phyloP scores from a whole-genome alignment of 53 echinoderm and acorn worm species.

The Luidia sarsii region DNA sequence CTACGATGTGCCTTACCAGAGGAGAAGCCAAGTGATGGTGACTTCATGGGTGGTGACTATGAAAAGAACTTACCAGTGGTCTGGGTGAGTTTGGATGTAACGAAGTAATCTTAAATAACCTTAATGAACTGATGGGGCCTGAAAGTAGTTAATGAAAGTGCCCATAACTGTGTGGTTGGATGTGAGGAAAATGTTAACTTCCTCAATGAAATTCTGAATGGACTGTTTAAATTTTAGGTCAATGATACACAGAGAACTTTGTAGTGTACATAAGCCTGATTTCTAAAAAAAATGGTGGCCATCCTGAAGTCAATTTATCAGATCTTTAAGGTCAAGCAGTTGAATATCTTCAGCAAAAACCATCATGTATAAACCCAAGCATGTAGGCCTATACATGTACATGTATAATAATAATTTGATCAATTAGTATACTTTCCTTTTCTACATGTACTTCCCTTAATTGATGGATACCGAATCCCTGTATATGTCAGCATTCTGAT shows the following conservation, averaged over 20 bases:
- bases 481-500: too few relatives aligned
- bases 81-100: neutral
- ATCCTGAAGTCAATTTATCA: too few relatives aligned
- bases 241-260: neutral
- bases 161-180: neutral
- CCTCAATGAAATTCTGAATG: neutral
- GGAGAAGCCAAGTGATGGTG: constrained; percentile 1
- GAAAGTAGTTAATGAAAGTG: neutral
- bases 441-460: too few relatives aligned
- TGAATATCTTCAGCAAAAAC: too few relatives aligned
- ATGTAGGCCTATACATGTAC: too few relatives aligned
- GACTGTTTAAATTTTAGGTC: neutral
- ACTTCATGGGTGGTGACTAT: neutral
- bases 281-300: too few relatives aligned
- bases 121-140: neutral
- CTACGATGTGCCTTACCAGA: constrained; percentile 21
- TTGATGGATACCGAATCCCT: too few relatives aligned
- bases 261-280: neutral
- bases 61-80: constrained; percentile 6
- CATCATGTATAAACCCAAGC: too few relatives aligned
- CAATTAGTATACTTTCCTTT: too few relatives aligned
- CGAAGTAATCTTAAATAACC: neutral
- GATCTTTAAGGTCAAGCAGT: too few relatives aligned
- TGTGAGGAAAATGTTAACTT: neutral
- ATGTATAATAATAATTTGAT: too few relatives aligned